Conservation (phyloP, 2,113 vertebrate genomes). For the Pteronura brasiliensis region DNA sequence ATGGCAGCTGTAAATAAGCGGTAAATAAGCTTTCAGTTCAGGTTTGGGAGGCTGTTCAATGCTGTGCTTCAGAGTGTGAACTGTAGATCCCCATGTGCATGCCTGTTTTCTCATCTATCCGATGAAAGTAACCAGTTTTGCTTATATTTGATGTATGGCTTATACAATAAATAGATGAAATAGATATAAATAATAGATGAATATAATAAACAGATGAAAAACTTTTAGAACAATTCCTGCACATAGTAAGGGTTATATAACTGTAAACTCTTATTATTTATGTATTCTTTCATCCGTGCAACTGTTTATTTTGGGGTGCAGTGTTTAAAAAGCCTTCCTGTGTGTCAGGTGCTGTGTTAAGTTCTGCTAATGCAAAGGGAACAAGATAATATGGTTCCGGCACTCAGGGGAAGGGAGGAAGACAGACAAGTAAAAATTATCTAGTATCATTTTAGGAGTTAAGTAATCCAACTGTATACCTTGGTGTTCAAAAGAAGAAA, state of each 20-base stretch:
- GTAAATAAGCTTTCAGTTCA: neutral
- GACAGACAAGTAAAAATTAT: neutral
- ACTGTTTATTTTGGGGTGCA: neutral
- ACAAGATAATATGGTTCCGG: neutral
- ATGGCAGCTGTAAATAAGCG: neutral
- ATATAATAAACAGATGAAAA: neutral
- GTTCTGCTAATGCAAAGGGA: neutral
- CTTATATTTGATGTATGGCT: neutral
- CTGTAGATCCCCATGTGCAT: neutral
- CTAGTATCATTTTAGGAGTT: neutral
- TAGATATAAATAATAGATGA: neutral
- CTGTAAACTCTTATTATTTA: neutral
- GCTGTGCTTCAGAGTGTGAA: neutral
- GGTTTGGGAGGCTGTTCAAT: neutral
- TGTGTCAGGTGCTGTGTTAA: neutral
- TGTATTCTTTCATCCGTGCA: neutral
- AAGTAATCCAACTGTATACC: neutral
- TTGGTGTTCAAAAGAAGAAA: neutral
- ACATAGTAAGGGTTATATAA: neutral
- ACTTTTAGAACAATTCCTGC: neutral
- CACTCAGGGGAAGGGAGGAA: neutral
- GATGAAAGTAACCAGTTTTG: neutral
- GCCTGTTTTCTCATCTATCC: neutral
- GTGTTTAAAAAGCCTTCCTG: neutral
- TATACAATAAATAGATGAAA: neutral